phyloP scores from a whole-genome alignment of 2,113 vertebrate genomes.

The Bos indicus region DNA sequence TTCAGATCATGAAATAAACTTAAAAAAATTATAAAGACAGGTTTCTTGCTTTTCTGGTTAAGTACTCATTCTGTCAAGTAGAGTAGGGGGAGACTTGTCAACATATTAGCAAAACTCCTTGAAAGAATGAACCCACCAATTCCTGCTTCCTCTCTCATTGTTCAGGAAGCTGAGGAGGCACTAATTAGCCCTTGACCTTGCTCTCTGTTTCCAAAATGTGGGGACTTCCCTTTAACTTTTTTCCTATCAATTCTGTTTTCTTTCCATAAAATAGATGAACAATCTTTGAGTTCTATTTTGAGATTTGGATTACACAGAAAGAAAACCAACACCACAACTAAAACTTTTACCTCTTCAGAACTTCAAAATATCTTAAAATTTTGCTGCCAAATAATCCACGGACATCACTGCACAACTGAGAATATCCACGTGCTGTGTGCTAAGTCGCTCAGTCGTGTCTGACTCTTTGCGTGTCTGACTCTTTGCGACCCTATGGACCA shows the following conservation, averaged over 20 bases:
- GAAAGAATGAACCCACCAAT: background rate
- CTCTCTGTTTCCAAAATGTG: background rate
- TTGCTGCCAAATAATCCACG: background rate
- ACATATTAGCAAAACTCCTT: background rate
- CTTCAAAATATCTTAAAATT: background rate
- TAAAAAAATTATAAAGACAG: background rate
- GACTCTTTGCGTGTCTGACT: background rate
- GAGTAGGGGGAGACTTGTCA: background rate
- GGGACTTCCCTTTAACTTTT: background rate
- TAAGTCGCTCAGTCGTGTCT: background rate
- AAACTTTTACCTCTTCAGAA: constrained; percentile 1
- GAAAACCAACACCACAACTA: background rate
- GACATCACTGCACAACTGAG: background rate
- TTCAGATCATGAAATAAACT: background rate
- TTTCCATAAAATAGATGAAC: background rate
- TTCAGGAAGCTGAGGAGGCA: background rate
- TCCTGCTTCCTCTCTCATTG: background rate
- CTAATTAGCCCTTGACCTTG: background rate
- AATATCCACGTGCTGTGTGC: background rate
- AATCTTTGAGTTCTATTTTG: background rate
- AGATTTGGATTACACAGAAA: background rate
- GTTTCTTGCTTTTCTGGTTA: background rate
- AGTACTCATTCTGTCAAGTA: background rate
- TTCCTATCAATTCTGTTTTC: background rate
- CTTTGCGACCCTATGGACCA: background rate